Conservation (phyloP, 1,140 invertebrate genomes). For the Zaprionus davidi region DNA sequence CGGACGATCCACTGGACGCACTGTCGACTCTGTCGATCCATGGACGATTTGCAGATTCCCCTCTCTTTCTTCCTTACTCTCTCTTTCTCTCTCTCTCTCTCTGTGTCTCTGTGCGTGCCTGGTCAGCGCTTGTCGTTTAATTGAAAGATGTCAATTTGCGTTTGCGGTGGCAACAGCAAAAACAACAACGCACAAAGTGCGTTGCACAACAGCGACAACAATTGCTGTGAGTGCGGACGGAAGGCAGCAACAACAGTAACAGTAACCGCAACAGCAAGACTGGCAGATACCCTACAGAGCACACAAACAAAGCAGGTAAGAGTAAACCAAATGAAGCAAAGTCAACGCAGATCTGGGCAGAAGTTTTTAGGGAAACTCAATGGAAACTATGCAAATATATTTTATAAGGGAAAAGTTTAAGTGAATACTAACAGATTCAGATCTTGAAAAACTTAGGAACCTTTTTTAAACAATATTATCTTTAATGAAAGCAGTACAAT, state of each 20-base stretch:
- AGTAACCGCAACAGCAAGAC: not conserved
- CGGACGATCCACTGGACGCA: not conserved
- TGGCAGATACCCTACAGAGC: no score
- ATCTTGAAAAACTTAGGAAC: no score
- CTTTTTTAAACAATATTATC: no score
- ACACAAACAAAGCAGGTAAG: no score
- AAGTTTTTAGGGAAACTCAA: no score
- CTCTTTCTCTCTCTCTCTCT: not conserved
- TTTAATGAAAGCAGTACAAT: no score
- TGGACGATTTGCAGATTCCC: not conserved
- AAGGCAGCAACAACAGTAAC: not conserved
- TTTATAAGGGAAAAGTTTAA: no score
- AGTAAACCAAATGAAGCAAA: no score
- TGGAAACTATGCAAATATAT: no score
- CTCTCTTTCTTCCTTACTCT: not conserved
- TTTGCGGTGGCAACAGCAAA: conserved; percentile 42
- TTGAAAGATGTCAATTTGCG: conserved; percentile 84
- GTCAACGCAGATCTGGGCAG: no score
- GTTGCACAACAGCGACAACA: conserved; percentile 66
- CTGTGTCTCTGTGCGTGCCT: conserved; percentile 53
- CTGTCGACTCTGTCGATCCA: not conserved
- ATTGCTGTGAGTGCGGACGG: not conserved
- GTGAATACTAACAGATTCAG: no score
- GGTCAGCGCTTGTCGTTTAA: conserved; percentile 64
- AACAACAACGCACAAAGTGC: conserved; percentile 73